Evolutionary conservation across 2,888 invertebrate genomes (phyloP), one percentile per base, ranked within the genome.

Genomic region (Cephus pygmeus): DNA sequence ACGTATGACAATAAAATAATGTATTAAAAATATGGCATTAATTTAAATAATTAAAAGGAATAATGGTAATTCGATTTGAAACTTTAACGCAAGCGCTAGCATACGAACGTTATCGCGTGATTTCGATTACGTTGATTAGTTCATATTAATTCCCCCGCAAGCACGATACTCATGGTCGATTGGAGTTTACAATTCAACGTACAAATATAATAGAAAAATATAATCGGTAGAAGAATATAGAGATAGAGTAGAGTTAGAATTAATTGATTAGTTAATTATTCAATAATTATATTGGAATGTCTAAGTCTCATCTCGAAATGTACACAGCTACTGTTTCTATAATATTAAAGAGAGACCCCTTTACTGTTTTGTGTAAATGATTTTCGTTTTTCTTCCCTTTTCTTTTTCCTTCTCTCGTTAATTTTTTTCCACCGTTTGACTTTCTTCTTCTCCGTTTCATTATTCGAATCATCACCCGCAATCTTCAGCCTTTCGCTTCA

Each of bases 181-280:
- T 90, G 88, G 87, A 89, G 88, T 89, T 89, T 90, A 90, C 86
- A 90, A 90, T 90, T 90, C 87, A 91, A 91, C 91, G 90, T 91
- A 91, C 90, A 91, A 91, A 91, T 91, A 88, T 89, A 91, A 91
- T 91, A 91, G 91, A 91, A 91, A 91, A 91, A 91, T 91, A 91
- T 91, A 91, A 90, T 91, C 86, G 88, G 90, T 91, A 90, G 90
- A 91, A 91, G 90, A 90, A 91, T 89, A 89, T 90, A 91, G 90
- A 90, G 90, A 90, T 91, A 90, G 89, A 89, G 86, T 88, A 90
- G 90, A 90, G 91, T 89, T 90, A 90, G 88, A 89, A 88, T 90
- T 86, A 90, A 89, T 90, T 87, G 83, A 85, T 86, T 81, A 83
- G 78, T 78, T 74, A 81, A 79, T 79, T 83, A 81, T 81, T 83